Conservation (phyloP, 2,113 vertebrate species). For the Phyllopteryx taeniolatus region DNA sequence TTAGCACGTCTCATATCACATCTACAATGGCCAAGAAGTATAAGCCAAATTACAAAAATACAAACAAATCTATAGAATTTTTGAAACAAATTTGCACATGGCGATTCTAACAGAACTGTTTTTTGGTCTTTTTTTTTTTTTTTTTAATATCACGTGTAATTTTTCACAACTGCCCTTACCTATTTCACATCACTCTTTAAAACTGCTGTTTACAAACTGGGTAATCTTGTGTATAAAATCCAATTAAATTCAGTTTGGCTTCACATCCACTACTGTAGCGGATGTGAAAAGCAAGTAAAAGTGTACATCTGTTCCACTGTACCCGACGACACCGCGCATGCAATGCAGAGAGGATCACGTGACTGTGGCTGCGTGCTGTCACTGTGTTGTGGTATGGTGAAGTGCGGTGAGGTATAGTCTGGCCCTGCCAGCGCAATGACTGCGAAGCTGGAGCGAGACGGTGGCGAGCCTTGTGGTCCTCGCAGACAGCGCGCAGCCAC, state of each 20-base stretch:
- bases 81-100: too few species aligned
- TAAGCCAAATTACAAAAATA: too few species aligned
- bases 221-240: not conserved
- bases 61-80: too few species aligned
- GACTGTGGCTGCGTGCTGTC: slow-evolving; percentile 29
- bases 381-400: slow-evolving; percentile 45
- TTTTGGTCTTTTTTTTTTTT: too few species aligned
- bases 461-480: slow-evolving; percentile 58
- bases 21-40: too few species aligned
- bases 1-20: too few species aligned
- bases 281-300: slow-evolving; percentile 47
- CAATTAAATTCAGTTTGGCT: not conserved
- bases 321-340: slow-evolving; percentile 4
- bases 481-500: slow-evolving; percentile 53
- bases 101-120: too few species aligned
- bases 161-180: not conserved
- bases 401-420: slow-evolving; percentile 50
- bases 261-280: slow-evolving; percentile 4
- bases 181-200: not conserved
- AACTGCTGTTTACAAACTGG: not conserved
- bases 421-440: slow-evolving; percentile 48
- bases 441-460: slow-evolving; percentile 55
- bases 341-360: slow-evolving; percentile 40
- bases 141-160: too few species aligned
- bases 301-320: slow-evolving; percentile 5